Percentiles rank a stretch among this genome's conserved stretches.
phyloP scores from a whole-genome alignment of 2,888 invertebrate species.

The Xestia xanthographa region DNA sequence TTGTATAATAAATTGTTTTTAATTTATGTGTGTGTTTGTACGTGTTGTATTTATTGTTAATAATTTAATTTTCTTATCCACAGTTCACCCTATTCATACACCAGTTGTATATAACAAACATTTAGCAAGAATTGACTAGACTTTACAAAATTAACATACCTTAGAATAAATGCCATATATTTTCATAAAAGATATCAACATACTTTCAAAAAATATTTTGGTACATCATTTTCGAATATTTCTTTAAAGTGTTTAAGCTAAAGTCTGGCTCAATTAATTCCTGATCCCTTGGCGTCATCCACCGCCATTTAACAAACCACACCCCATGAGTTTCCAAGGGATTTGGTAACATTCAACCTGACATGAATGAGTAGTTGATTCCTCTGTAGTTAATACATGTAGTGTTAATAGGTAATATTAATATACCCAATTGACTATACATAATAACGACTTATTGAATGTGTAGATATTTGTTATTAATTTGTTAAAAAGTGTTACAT shows the following conservation, averaged over 20 bases:
- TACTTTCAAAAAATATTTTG: background rate
- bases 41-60: constrained; percentile 65
- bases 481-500: constrained; percentile 41
- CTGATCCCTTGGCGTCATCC: constrained; percentile 37
- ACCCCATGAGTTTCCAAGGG: constrained; percentile 35
- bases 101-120: constrained; percentile 58
- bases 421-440: constrained; percentile 18
- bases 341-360: constrained; percentile 37
- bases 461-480: constrained; percentile 40
- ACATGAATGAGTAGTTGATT: constrained; percentile 27
- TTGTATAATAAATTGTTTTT: constrained; percentile 75
- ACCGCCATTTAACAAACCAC: constrained; percentile 38
- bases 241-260: background rate
- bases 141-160: constrained; percentile 15
- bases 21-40: constrained; percentile 69
- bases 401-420: constrained; percentile 32
- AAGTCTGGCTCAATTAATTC: constrained; percentile 51
- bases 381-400: constrained; percentile 43
- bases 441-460: constrained; percentile 7
- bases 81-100: constrained; percentile 32
- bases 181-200: background rate
- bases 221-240: background rate
- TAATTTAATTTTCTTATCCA: constrained; percentile 39
- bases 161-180: background rate
- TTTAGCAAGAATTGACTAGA: constrained; percentile 41